These are phyloP conservation scores for Limonius californicus DNA, from an alignment of 1,140 invertebrate species.

Conservation along the genomic window DNA sequence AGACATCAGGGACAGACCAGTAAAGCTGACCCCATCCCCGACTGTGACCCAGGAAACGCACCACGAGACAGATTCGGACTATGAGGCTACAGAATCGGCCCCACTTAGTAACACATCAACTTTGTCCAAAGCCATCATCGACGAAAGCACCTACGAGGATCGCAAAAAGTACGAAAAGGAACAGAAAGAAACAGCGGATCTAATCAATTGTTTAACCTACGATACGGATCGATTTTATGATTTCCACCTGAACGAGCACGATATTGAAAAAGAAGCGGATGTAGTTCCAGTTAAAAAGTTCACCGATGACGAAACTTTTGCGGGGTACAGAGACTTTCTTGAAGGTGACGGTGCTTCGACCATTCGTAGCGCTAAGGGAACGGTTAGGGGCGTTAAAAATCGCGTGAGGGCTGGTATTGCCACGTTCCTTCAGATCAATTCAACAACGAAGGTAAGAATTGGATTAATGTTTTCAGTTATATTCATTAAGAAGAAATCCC, in stretches of 20 bases:
- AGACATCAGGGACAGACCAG: slow-evolving; percentile 54
- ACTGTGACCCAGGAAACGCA: slow-evolving; percentile 27
- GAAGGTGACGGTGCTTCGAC: slow-evolving; percentile 62
- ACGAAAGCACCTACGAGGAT: slow-evolving; percentile 66
- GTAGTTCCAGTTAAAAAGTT: slow-evolving; percentile 45
- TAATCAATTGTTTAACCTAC: slow-evolving; percentile 55
- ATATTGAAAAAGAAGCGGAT: slow-evolving; percentile 54
- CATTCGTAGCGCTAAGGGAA: slow-evolving; percentile 85
- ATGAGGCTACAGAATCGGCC: slow-evolving; percentile 23
- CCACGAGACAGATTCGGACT: not conserved
- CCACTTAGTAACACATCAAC: not conserved
- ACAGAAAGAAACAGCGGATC: slow-evolving; percentile 48
- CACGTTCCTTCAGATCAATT: slow-evolving; percentile 82
- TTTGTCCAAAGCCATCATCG: slow-evolving; percentile 52
- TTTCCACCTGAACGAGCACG: slow-evolving; percentile 77
- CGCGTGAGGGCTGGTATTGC: slow-evolving; percentile 89
- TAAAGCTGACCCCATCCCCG: slow-evolving; percentile 28
- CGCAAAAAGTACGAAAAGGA: slow-evolving; percentile 53
- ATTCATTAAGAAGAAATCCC: not conserved
- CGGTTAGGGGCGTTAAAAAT: slow-evolving; percentile 89
- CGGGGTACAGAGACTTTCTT: slow-evolving; percentile 73
- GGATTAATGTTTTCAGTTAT: not conserved
- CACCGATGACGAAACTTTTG: slow-evolving; percentile 67
- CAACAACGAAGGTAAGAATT: slow-evolving; percentile 64
- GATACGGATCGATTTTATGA: slow-evolving; percentile 74